Percentiles rank a stretch among this genome's conserved stretches.
Evolutionary conservation across 2,113 vertebrate genomes (phyloP).

Genomic region (Gymnorhina tibicen): DNA sequence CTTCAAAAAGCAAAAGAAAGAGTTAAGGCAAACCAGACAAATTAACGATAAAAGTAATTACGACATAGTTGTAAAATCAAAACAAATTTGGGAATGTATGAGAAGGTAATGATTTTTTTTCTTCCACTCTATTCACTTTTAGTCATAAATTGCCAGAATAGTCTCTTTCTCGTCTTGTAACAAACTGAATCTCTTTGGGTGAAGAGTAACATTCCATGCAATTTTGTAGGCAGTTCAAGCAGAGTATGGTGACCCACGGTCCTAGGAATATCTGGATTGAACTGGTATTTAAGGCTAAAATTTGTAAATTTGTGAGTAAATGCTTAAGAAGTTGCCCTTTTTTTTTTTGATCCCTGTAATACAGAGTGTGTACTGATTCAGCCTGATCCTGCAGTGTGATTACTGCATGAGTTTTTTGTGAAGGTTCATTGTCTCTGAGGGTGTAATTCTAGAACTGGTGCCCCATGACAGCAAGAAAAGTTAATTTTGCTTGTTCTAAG

Average conservation of each 20-base stretch:
- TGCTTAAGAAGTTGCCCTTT: not conserved
- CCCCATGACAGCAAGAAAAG: not conserved
- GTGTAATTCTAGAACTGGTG: not conserved
- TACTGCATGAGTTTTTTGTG: not conserved
- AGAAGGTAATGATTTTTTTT: constrained; percentile 72
- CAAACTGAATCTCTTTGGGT: not conserved
- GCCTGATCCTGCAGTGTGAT: not conserved
- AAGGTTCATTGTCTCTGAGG: not conserved
- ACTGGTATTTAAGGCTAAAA: not conserved
- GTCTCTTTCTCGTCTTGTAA: not conserved
- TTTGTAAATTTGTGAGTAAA: not conserved
- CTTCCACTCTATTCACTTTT: not conserved
- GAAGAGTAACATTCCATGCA: not conserved
- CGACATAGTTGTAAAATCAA: constrained; percentile 81
- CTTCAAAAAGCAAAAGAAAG: constrained; percentile 87
- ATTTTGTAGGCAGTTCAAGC: not conserved
- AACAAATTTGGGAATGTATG: constrained; percentile 87
- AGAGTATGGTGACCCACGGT: not conserved
- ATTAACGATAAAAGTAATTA: constrained; percentile 84
- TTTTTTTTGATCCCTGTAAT: not conserved
- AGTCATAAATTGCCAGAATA: not conserved
- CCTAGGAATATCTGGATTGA: not conserved
- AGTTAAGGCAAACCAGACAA: constrained; percentile 83
- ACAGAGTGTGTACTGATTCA: not conserved
- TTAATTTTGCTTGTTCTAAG: not conserved